Percentiles rank a stretch among this genome's conserved stretches.
phyloP scores from a whole-genome alignment of 1,140 invertebrate genomes.

The Drosophila athabasca region DNA sequence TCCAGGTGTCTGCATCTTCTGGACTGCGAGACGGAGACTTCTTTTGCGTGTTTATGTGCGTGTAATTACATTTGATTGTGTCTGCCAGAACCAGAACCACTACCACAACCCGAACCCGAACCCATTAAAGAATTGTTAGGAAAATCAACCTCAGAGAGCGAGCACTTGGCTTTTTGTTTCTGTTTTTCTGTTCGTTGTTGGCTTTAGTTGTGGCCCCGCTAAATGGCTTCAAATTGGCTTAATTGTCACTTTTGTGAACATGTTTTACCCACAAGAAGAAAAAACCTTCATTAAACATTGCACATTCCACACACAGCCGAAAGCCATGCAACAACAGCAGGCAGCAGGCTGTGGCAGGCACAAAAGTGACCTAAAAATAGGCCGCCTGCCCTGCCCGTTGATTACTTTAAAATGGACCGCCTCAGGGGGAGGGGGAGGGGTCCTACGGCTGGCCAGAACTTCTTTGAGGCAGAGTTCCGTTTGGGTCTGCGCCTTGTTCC shows the following conservation, averaged over 20 bases:
- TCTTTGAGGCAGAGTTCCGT: background rate
- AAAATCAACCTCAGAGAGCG: slow-evolving; percentile 35
- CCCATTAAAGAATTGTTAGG: slow-evolving; percentile 62
- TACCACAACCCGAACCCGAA: background rate
- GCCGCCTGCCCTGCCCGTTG: slow-evolving; percentile 36
- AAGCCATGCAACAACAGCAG: slow-evolving; percentile 30
- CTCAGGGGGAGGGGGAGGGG: too few relatives aligned
- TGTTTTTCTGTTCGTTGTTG: slow-evolving; percentile 23
- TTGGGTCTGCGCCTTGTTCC: slow-evolving; percentile 37
- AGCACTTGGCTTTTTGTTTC: slow-evolving; percentile 15
- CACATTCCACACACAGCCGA: slow-evolving; percentile 41
- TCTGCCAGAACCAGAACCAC: too few relatives aligned
- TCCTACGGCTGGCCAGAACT: slow-evolving; percentile 1
- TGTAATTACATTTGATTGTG: slow-evolving; percentile 80
- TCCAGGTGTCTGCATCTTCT: slow-evolving; percentile 47
- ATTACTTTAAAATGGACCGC: slow-evolving; percentile 73
- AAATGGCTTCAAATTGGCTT: slow-evolving; percentile 80
- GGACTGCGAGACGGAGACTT: background rate
- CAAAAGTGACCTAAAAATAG: slow-evolving; percentile 61
- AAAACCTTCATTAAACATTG: slow-evolving; percentile 27
- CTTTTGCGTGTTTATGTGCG: slow-evolving; percentile 79
- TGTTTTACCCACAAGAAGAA: slow-evolving; percentile 61
- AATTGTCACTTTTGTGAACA: slow-evolving; percentile 77
- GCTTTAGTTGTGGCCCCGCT: slow-evolving; percentile 21
- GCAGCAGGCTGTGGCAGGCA: too few relatives aligned